Percentiles rank a stretch among this genome's conserved stretches.
These are phyloP conservation scores for Hippocampus comes DNA, from an alignment of 2,113 vertebrate species.

Conservation along the genomic window DNA sequence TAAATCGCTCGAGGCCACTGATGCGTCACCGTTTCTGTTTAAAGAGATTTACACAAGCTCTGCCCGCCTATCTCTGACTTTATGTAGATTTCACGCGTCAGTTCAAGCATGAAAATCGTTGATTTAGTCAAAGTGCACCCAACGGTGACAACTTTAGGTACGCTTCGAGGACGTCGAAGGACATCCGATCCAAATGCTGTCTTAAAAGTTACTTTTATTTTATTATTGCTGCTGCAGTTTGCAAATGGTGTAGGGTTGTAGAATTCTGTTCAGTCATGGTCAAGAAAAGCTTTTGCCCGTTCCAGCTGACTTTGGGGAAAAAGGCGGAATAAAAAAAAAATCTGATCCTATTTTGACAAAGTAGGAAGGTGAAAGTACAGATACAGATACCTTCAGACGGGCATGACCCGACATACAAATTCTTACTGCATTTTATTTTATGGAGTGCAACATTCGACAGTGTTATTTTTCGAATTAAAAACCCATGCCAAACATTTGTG, in stretches of 20 bases:
- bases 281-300: no score
- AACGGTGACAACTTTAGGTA: neutral
- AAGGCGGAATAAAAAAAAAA: no score
- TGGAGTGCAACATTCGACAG: no score
- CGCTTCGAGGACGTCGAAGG: neutral
- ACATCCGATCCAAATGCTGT: neutral
- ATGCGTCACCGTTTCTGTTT: conserved; percentile 49
- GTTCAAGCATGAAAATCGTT: neutral
- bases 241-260: neutral
- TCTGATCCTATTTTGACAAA: no score
- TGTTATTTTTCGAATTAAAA: no score
- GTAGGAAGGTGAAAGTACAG: no score
- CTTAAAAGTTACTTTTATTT: neutral
- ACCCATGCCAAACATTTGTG: no score
- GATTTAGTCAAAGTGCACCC: neutral
- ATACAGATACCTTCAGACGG: no score
- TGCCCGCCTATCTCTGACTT: neutral
- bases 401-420: no score
- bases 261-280: no score
- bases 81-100: neutral
- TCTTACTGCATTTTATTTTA: no score
- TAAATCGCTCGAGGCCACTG: conserved; percentile 39
- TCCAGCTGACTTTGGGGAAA: no score
- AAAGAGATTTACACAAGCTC: conserved; percentile 17
- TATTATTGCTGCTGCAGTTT: neutral